phyloP scores from a whole-genome alignment of 2,113 vertebrate species.

The Brachyhypopomus occidentalis region DNA sequence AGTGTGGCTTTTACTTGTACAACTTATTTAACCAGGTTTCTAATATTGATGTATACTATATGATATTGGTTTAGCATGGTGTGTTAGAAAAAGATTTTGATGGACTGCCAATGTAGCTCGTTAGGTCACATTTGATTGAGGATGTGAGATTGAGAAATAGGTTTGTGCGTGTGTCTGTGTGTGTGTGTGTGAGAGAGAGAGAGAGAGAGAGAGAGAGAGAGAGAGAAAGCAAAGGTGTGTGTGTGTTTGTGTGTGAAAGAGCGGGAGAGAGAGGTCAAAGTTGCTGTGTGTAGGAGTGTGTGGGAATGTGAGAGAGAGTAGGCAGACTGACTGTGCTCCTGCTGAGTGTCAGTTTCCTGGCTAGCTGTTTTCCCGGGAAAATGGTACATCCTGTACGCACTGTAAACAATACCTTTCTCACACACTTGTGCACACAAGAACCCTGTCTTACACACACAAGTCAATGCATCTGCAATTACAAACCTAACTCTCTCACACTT shows the following conservation, averaged over 20 bases:
- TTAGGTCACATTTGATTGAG: conserved; percentile 47
- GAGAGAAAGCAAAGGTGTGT: too few relatives aligned
- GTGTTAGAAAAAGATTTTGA: background rate
- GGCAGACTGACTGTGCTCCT: conserved; percentile 44
- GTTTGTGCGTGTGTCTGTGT: conserved; percentile 58
- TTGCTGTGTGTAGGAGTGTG: conserved; percentile 50
- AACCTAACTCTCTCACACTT: background rate
- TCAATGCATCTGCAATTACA: conserved; percentile 1
- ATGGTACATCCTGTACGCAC: conserved; percentile 74
- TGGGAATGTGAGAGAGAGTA: conserved; percentile 3
- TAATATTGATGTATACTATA: background rate
- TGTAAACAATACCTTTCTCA: conserved; percentile 78
- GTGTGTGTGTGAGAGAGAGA: conserved; percentile 42
- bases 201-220: conserved; percentile 56
- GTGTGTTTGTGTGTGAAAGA: conserved; percentile 34
- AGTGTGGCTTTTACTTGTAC: background rate
- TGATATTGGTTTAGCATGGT: background rate
- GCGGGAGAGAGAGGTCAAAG: conserved; percentile 64
- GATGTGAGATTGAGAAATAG: conserved; percentile 50
- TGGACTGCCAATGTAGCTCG: background rate
- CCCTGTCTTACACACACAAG: conserved; percentile 31
- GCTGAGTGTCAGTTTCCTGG: conserved; percentile 68
- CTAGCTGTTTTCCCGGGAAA: conserved; percentile 76
- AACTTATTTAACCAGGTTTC: background rate
- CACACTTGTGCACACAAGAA: conserved; percentile 66